phyloP scores from a whole-genome alignment of 2,113 vertebrate species.

The Brachyhypopomus occidentalis region DNA sequence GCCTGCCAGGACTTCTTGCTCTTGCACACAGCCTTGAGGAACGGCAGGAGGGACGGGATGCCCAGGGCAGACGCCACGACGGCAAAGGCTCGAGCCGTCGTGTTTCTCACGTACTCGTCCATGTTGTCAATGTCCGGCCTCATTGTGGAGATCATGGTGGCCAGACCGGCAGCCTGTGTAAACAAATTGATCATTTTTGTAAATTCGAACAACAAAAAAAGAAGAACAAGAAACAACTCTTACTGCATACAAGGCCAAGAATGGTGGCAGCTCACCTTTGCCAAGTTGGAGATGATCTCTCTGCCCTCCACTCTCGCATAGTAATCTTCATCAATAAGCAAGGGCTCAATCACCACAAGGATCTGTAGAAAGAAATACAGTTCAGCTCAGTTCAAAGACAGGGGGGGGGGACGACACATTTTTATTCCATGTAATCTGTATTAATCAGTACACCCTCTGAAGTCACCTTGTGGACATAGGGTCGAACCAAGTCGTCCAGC shows the following conservation, averaged over 20 bases:
- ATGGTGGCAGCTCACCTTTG: slow-evolving; percentile 82
- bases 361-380: slow-evolving; percentile 74
- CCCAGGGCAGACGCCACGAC: slow-evolving; percentile 97
- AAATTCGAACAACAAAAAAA: not conserved
- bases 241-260: not conserved
- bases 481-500: slow-evolving; percentile 94
- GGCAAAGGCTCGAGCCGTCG: slow-evolving; percentile 95
- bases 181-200: not conserved
- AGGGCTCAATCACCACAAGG: slow-evolving; percentile 95
- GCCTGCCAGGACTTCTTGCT: slow-evolving; percentile 99
- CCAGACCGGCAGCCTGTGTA: slow-evolving; percentile 92
- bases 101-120: slow-evolving; percentile 99
- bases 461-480: slow-evolving; percentile 95
- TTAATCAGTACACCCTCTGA: accelerated
- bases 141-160: slow-evolving; percentile 99
- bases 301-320: slow-evolving; percentile 98
- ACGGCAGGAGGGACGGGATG: slow-evolving; percentile 94
- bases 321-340: slow-evolving; percentile 99
- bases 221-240: not conserved
- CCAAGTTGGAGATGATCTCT: slow-evolving; percentile 99
- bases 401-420: too few species aligned
- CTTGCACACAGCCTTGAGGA: slow-evolving; percentile 98
- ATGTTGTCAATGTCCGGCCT: slow-evolving; percentile 98
- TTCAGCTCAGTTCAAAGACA: not conserved
- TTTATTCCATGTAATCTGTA: not conserved